Conservation (phyloP, 2,888 invertebrate species). For the Abrostola tripartita region DNA sequence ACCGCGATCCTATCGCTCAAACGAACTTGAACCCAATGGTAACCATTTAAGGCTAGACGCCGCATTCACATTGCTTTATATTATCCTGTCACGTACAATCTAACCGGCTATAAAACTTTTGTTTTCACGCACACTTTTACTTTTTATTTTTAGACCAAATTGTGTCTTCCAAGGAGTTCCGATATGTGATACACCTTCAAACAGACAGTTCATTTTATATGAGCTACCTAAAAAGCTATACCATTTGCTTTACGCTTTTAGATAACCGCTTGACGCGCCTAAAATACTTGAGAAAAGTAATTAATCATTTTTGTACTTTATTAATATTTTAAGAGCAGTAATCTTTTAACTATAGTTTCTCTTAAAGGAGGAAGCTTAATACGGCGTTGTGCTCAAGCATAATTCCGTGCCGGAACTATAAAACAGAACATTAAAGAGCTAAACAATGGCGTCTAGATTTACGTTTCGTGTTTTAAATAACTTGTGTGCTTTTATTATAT, state of each 20-base stretch:
- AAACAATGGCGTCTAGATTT: slow-evolving; percentile 56
- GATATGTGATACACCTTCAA: slow-evolving; percentile 77
- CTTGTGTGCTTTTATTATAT: slow-evolving; percentile 63
- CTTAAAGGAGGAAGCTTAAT: slow-evolving; percentile 29
- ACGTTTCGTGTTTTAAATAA: slow-evolving; percentile 58
- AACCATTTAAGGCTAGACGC: slow-evolving; percentile 64
- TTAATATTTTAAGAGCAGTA: background rate
- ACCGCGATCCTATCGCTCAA: slow-evolving; percentile 68
- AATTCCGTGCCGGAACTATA: slow-evolving; percentile 33
- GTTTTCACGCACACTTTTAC: slow-evolving; percentile 63
- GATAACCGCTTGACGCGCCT: slow-evolving; percentile 65
- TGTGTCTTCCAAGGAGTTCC: slow-evolving; percentile 52
- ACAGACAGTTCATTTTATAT: slow-evolving; percentile 49
- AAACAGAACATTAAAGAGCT: slow-evolving; percentile 46
- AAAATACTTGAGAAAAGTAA: slow-evolving; percentile 48
- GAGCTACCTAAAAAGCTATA: slow-evolving; percentile 56
- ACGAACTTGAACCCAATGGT: slow-evolving; percentile 77
- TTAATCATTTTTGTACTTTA: slow-evolving; percentile 26
- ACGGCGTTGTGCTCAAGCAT: slow-evolving; percentile 20
- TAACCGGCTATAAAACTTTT: slow-evolving; percentile 58
- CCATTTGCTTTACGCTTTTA: slow-evolving; percentile 66
- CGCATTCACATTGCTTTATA: slow-evolving; percentile 61
- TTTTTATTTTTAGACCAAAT: slow-evolving; percentile 62
- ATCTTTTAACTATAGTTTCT: slow-evolving; percentile 1
- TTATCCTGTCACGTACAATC: slow-evolving; percentile 68